Base-by-base conservation (phyloP, 2,797 vertebrate genomes). In the Lemur catta region DNA sequence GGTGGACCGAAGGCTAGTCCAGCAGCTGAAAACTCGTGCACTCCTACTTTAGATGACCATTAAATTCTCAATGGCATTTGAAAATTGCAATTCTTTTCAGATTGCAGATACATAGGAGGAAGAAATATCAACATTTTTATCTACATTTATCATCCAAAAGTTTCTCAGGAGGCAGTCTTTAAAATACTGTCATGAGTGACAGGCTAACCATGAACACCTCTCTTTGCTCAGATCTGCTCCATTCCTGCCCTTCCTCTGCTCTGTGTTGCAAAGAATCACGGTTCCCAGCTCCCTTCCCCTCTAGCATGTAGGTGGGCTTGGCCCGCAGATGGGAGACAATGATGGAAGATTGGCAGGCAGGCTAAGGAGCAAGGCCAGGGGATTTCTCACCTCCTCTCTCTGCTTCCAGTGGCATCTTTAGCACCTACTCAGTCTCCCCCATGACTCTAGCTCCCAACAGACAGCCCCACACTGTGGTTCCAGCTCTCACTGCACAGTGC, bases 31-130 rank as follows among this genome's bases (percentile, higher is more conserved):
- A 46, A 65, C 28, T 65, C 48, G 43, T 4, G 9, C 7, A 17
- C 13, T 35, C 43, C 74, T 88, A 67, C 78, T 95, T 91, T 84
- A 69, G 52, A 75, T 52, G 65, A 78, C 30, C 28, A 4, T 81
- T 71, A 92, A 86, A 78, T 93, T 91, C 35, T 79, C 57, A 92
- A 50, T 59, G 92, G 57, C 28, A 67, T 93, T 93, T 88, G 46
- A 78, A 88, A 84, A 80, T n/a, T 75, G 4, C 22, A 63, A 41
- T n/a, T 61, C 52, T 76, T n/a, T 87, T 75, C 38, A 82, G 38
- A 72, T 61, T 93, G 11, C 33, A 85, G 46, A 92, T 80, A 65
- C 59, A 95, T 57, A 84, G 11, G 17, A 92, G n/a, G 41, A 67
- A 80, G 24, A 95, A 93, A 72, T 10, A 41, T 26, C 35, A 75